Evolutionary conservation across 2,113 vertebrate genomes (phyloP).

Genomic region (Osmerus eperlanus): DNA sequence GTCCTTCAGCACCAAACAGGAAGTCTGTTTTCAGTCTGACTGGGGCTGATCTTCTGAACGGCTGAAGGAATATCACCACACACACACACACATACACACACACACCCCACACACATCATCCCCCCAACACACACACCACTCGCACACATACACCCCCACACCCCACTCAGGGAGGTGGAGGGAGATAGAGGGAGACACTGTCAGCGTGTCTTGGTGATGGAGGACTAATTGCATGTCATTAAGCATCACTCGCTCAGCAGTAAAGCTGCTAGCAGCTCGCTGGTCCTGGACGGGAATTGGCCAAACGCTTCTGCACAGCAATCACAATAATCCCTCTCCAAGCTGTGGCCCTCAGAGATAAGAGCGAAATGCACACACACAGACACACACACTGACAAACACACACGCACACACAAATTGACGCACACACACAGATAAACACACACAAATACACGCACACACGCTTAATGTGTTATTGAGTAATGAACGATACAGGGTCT

Average conservation of each 20-base stretch:
- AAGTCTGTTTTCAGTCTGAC: too few relatives aligned
- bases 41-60: too few relatives aligned
- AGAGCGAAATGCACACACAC: too few relatives aligned
- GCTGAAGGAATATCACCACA: too few relatives aligned
- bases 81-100: neutral
- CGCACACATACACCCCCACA: conserved; percentile 1
- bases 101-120: neutral
- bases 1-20: too few relatives aligned
- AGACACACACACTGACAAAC: too few relatives aligned
- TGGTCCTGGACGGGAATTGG: conserved; percentile 32
- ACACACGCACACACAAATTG: too few relatives aligned
- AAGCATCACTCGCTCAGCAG: conserved; percentile 57
- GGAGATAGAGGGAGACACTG: conserved; percentile 45
- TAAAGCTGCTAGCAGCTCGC: conserved; percentile 28
- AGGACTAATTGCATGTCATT: conserved; percentile 63
- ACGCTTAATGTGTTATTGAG: too few relatives aligned
- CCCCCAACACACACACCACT: neutral
- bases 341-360: too few relatives aligned
- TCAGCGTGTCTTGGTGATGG: conserved; percentile 52
- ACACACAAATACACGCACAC: too few relatives aligned
- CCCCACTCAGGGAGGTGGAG: conserved; percentile 47
- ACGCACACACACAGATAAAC: too few relatives aligned
- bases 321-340: conserved; percentile 34
- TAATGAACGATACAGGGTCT: too few relatives aligned
- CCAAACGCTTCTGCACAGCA: conserved; percentile 34